These are phyloP conservation scores for Ichneumoninae sp. DNA, from an alignment of 2,888 invertebrate genomes.

Conservation along the genomic window DNA sequence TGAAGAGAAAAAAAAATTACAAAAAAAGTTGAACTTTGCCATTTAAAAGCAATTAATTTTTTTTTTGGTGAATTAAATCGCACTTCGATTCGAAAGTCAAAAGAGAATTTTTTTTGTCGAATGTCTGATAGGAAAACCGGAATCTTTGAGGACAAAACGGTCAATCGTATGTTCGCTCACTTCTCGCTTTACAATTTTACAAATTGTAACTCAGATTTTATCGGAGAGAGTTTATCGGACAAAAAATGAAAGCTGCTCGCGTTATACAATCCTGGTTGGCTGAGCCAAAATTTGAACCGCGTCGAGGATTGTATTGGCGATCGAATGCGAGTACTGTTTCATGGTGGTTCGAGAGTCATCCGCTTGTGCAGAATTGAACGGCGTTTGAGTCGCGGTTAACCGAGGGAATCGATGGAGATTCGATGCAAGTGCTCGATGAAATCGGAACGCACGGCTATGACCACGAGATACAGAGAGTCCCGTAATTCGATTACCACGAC, in stretches of 20 bases:
- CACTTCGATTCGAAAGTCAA: too few species aligned
- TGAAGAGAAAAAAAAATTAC: neutral
- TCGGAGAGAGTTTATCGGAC: neutral
- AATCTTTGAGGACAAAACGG: too few species aligned
- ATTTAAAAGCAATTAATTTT: too few species aligned
- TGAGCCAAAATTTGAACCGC: neutral
- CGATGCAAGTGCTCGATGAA: constrained; percentile 20
- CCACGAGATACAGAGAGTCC: constrained; percentile 27
- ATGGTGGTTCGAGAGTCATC: neutral
- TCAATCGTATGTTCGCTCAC: too few species aligned
- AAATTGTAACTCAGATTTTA: too few species aligned
- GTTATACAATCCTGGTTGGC: too few species aligned
- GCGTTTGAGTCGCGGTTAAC: constrained; percentile 61
- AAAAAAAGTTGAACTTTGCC: too few species aligned
- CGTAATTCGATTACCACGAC: constrained; percentile 62
- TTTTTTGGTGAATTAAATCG: too few species aligned
- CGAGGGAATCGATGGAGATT: constrained; percentile 22
- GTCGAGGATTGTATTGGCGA: neutral
- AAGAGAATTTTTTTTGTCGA: too few species aligned
- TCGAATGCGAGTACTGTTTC: neutral
- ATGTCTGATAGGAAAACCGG: too few species aligned
- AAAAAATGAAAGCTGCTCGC: neutral
- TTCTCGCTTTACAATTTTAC: too few species aligned
- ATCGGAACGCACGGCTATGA: neutral
- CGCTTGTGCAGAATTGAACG: constrained; percentile 54